Conservation (phyloP, 2,797 vertebrate genomes). For the Zalophus californianus region DNA sequence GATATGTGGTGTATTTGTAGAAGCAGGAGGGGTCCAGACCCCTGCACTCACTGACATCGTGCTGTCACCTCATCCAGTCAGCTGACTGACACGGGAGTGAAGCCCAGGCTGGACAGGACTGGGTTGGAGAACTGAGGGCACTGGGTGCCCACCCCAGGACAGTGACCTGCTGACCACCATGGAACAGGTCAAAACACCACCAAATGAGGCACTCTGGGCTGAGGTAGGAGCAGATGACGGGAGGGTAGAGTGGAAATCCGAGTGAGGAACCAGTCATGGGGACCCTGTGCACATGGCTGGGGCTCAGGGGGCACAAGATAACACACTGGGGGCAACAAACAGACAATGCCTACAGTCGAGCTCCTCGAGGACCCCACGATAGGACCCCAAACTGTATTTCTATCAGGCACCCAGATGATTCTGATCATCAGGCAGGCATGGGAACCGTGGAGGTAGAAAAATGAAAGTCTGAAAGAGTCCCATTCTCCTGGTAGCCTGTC, state of each 20-base stretch:
- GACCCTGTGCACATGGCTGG: fast-evolving
- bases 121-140: neutral
- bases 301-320: neutral
- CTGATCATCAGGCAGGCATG: neutral
- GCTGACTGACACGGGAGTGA: neutral
- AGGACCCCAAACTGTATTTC: neutral
- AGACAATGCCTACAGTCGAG: neutral
- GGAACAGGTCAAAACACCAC: neutral
- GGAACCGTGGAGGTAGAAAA: neutral
- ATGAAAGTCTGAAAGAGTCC: neutral
- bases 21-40: neutral
- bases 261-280: neutral
- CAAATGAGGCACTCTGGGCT: neutral
- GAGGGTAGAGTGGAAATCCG: neutral
- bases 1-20: neutral
- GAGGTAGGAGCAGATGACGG: neutral
- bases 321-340: neutral
- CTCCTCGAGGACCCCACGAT: neutral
- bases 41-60: neutral
- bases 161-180: neutral
- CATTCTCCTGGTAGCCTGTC: neutral
- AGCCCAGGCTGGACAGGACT: neutral
- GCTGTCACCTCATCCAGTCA: neutral
- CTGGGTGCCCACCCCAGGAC: no score
- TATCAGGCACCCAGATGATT: neutral